These are phyloP conservation scores for Dusona sp. DNA, from an alignment of 2,888 invertebrate genomes.

Conservation along the genomic window DNA sequence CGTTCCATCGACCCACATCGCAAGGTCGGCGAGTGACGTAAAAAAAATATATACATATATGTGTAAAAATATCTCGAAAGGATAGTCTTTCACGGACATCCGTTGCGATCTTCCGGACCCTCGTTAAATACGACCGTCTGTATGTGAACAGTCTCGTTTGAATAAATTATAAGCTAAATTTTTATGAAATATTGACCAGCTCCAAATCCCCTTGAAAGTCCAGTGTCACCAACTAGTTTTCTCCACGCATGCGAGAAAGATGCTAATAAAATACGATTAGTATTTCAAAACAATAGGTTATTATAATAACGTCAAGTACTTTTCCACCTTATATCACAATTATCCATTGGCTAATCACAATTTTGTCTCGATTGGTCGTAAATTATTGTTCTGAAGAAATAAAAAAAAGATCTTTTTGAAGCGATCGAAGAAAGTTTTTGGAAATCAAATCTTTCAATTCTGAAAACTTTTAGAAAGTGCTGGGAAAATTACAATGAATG, in stretches of 20 bases:
- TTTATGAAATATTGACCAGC: not conserved
- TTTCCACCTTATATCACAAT: not conserved
- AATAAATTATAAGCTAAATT: not conserved
- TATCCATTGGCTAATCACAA: not conserved
- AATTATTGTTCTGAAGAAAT: no score
- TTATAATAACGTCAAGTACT: not conserved
- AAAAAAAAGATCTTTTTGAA: not conserved
- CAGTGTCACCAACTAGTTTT: not conserved
- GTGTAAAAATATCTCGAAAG: not conserved
- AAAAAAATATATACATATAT: not conserved
- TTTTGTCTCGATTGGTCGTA: not conserved
- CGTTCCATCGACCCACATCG: conserved; percentile 1
- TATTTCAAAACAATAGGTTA: not conserved
- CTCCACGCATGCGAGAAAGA: not conserved
- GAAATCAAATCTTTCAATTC: not conserved
- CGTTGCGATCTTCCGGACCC: conserved; percentile 37
- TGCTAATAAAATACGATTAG: not conserved
- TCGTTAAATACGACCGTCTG: not conserved
- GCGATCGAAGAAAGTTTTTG: not conserved
- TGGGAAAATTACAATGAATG: not conserved
- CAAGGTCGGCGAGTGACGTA: conserved; percentile 16
- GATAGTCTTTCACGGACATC: conserved; percentile 18
- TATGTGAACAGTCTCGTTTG: not conserved
- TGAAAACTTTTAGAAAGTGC: not conserved
- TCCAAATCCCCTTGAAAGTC: not conserved